Base-by-base conservation (phyloP, 1,140 invertebrate genomes). In the Oreohelix idahoensis region DNA sequence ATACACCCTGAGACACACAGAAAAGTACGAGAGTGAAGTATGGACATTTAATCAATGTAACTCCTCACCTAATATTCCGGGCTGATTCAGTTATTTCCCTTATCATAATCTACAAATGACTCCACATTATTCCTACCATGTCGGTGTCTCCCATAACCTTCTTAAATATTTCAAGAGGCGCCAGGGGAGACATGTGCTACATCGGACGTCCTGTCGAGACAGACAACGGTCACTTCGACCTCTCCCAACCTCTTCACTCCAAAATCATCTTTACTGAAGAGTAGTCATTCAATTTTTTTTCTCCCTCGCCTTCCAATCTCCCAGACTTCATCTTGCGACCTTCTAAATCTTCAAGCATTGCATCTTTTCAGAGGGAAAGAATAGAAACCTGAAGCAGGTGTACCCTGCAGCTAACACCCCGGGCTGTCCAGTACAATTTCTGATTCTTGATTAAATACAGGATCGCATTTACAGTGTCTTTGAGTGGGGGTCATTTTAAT, bases 401-500 rank as follows among this genome's bases (percentile, higher is more conserved):
- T 17, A 66, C 63, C 29, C 29, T 35, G 63, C 23, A 66, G 63
- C 29, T 66, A 66, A 66, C 63, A 66, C 63, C 20, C 63, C 29
- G 29, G 63, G 63, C 63, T 66, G 63, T 32, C 63, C 63, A 66
- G 63, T n/a, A 11, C 11, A 1, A 66, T 35, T 66, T 66, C 20
- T 32, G 63, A 66, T 29, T 66, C 63, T 66, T 66, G 29, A 66
- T 32, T 66, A 58, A 58, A 58, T 58, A 58, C 26, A 5, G 63
- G 29, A 29, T 66, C 63, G n/a, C n/a, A 17, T 29, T 32, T 66
- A 66, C n/a, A 66, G 63, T 23, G 29, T 29, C 63, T 66, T 66
- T 32, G 63, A 66, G 63, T 66, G 63, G 63, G 29, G 63, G 63
- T 29, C 29, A 29, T 66, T 66, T 66, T 66, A 66, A 66, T 66